Base-by-base conservation (phyloP, 1,140 invertebrate genomes). In the Chironomus striatipennis region DNA sequence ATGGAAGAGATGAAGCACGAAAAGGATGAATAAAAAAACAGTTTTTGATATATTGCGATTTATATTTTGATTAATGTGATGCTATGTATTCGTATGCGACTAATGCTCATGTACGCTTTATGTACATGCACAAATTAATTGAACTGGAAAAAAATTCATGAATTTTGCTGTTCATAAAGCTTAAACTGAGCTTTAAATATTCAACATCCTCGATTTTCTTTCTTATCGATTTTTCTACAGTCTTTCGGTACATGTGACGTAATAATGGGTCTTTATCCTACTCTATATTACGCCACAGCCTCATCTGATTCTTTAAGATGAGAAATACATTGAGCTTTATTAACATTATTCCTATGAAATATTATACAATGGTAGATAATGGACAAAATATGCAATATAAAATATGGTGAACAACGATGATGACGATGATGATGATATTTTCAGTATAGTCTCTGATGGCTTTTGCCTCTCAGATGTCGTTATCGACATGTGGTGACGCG, bases 11-110 rank as follows among this genome's bases (percentile, higher is more conserved):
- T n/a, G n/a, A 57, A 57, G 24, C 24, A 34, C 47, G n/a, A 57
- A 57, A 57, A 12, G 47, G 47, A 57, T n/a, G n/a, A 5, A 57
- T 21, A 21, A 3, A 21, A 10, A 70, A 70, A 70, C 65, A 70
- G 4, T 70, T 70, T 70, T 20, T 70, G 65, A 70, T 70, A 70
- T 70, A 70, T 70, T 70, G 18, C 65, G 65, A 70, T 70, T 70
- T 70, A 70, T 70, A 70, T 70, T 70, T 70, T 70, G 65, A 70
- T 70, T 70, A 70, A 70, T 70, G 18, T 21, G 65, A 70, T 20
- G n/a, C 18, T 70, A 70, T 70, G 65, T 70, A 70, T 18, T 18
- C 18, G 9, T 70, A 21, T 70, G 9, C 47, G 24, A 34, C 24
- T 34, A 34, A 34, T 34, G 24, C 24, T 34, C 24, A 34, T 34